phyloP scores from a whole-genome alignment of 2,113 vertebrate genomes.

The Tonatia bakeri region DNA sequence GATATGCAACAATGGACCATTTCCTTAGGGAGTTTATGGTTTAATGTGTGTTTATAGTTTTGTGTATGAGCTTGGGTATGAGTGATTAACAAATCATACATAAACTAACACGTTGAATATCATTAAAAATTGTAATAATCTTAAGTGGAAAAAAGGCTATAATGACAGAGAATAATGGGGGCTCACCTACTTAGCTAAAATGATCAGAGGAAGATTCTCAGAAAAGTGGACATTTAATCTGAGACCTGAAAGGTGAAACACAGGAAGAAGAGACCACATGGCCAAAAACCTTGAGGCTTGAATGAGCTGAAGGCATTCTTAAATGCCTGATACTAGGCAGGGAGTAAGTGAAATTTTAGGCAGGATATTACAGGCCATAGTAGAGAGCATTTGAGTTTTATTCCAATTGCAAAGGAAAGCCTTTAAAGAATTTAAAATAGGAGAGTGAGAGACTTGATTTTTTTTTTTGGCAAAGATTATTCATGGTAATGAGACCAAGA shows the following conservation, averaged over 20 bases:
- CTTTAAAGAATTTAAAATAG: not conserved
- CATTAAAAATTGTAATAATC: not conserved
- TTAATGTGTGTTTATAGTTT: not conserved
- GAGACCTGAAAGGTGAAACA: not conserved
- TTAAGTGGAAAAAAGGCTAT: not conserved
- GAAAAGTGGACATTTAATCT: not conserved
- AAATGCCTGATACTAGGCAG: not conserved
- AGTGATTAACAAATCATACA: not conserved
- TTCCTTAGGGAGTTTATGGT: not conserved
- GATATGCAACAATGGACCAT: not conserved
- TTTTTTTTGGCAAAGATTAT: not conserved
- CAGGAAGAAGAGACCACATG: not conserved
- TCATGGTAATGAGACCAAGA: not conserved
- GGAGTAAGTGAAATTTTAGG: not conserved
- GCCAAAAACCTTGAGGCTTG: not conserved
- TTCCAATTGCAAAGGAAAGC: not conserved
- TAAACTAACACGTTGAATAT: not conserved
- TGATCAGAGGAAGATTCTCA: not conserved
- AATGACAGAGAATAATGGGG: not conserved
- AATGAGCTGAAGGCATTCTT: not conserved
- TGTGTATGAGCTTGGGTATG: not conserved
- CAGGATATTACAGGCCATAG: not conserved
- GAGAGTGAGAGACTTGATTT: not conserved
- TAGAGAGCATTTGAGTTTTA: not conserved
- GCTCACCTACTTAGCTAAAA: not conserved